phyloP scores from a whole-genome alignment of 2,888 invertebrate species.

The Megastigmus dorsalis region DNA sequence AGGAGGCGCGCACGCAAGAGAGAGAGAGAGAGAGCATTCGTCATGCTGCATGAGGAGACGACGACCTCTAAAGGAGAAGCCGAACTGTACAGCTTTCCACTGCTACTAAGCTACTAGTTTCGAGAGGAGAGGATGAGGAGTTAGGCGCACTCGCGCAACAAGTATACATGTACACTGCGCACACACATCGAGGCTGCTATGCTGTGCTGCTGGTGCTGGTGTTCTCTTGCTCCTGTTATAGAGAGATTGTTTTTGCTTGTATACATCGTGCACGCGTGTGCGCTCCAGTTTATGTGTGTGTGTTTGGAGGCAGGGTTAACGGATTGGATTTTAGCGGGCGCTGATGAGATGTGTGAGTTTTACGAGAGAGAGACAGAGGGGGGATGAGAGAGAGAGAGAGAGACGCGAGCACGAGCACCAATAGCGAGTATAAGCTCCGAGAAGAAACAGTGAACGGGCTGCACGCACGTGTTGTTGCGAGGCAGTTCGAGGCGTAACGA shows the following conservation, averaged over 20 bases:
- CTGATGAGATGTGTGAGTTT: not conserved
- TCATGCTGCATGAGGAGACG: conserved; percentile 68
- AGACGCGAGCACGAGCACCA: too few species aligned
- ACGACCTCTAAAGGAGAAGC: conserved; percentile 63
- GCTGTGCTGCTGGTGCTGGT: not conserved
- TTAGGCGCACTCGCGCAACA: not conserved
- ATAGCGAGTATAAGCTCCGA: too few species aligned
- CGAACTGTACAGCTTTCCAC: not conserved
- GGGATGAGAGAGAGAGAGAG: too few species aligned
- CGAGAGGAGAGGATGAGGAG: conserved; percentile 10
- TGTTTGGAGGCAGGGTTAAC: not conserved
- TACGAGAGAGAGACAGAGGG: not conserved
- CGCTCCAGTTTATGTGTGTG: not conserved
- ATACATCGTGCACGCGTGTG: not conserved
- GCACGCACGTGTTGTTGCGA: too few species aligned
- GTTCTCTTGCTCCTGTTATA: not conserved
- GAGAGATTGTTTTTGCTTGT: too few species aligned
- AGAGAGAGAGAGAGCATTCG: too few species aligned
- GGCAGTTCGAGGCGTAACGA: too few species aligned
- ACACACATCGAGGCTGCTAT: too few species aligned
- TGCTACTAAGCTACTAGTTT: not conserved
- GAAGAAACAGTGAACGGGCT: too few species aligned
- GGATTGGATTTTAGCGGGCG: conserved; percentile 5
- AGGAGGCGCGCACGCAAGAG: too few species aligned
- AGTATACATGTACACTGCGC: not conserved